Percentiles rank a stretch among this genome's conserved stretches.
Evolutionary conservation across 2,888 invertebrate species (phyloP).

Genomic region (Malacosoma neustria): DNA sequence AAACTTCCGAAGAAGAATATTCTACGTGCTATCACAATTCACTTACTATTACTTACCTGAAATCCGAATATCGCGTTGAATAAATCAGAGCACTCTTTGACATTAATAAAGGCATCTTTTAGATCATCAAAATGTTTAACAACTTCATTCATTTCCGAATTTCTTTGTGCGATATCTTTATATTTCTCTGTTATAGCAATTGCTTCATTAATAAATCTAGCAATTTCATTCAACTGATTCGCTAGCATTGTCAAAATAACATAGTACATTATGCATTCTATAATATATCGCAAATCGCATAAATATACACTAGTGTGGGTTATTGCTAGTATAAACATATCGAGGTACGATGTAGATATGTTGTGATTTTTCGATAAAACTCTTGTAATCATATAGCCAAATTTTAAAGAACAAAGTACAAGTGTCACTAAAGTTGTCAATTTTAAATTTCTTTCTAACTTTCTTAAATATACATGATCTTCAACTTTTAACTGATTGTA

Average conservation of each 20-base stretch:
- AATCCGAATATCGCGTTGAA: constrained; percentile 22
- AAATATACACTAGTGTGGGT: constrained; percentile 9
- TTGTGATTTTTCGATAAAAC: too few relatives aligned
- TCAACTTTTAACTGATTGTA: too few relatives aligned
- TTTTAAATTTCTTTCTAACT: too few relatives aligned
- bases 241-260: constrained; percentile 19
- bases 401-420: too few relatives aligned
- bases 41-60: constrained; percentile 28
- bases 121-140: background rate
- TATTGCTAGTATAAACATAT: too few relatives aligned
- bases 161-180: background rate
- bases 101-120: constrained; percentile 19
- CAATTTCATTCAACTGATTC: constrained; percentile 22
- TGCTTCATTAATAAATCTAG: constrained; percentile 14
- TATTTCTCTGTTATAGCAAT: constrained; percentile 2
- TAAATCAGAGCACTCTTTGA: constrained; percentile 20
- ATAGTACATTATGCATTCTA: constrained; percentile 21
- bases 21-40: too few relatives aligned
- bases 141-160: background rate
- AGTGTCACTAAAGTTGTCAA: too few relatives aligned
- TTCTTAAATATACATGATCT: too few relatives aligned
- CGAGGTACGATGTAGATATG: too few relatives aligned
- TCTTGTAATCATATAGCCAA: too few relatives aligned
- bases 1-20: too few relatives aligned
- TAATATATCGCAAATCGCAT: constrained; percentile 18